Conservation (phyloP, 2,113 vertebrate species). For the Gnathonemus longibarbis region DNA sequence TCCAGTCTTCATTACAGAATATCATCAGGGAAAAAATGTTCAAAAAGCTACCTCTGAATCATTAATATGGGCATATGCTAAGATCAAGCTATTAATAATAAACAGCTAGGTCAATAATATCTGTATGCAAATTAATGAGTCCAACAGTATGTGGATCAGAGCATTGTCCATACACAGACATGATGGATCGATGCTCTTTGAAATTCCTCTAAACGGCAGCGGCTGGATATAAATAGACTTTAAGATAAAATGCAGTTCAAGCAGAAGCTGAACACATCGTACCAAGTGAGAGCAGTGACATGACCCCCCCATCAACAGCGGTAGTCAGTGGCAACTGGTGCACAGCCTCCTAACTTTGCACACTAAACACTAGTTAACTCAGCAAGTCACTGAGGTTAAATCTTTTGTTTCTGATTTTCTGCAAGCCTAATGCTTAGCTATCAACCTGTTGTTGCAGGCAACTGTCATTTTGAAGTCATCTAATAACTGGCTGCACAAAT, state of each 20-base stretch:
- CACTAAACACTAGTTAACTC: not conserved
- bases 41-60: not conserved
- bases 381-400: not conserved
- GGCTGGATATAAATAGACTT: constrained; percentile 7
- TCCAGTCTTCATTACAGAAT: not conserved
- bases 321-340: not conserved
- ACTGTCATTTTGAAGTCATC: not conserved
- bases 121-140: not conserved
- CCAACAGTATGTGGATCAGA: not conserved
- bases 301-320: not conserved
- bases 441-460: not conserved
- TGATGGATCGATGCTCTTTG: not conserved
- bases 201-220: not conserved
- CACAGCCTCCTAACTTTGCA: not conserved
- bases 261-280: constrained; percentile 3
- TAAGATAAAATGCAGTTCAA: constrained; percentile 4
- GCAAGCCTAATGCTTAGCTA: not conserved
- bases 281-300: not conserved
- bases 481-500: not conserved
- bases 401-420: not conserved
- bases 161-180: not conserved
- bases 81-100: not conserved
- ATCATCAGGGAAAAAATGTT: not conserved
- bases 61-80: not conserved
- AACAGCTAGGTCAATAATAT: not conserved